Percentiles rank a stretch among this genome's conserved stretches.
These are phyloP conservation scores for Lasioglossum figueresi DNA, from an alignment of 2,888 invertebrate species.

Conservation along the genomic window DNA sequence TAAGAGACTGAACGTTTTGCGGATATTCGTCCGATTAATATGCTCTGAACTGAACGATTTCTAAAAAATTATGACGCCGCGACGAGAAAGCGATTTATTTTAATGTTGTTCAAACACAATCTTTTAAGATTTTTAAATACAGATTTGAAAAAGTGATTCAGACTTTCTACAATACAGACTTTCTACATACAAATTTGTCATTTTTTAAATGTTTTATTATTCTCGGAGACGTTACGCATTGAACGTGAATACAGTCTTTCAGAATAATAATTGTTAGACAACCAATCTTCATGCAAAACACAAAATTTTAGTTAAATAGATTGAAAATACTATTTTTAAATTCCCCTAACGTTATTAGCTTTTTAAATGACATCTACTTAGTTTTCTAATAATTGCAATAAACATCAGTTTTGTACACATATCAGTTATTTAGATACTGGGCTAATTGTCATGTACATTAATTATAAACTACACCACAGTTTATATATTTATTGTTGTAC, in stretches of 20 bases:
- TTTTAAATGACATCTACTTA: no score
- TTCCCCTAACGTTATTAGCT: no score
- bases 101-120: background rate
- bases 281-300: no score
- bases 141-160: background rate
- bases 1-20: background rate
- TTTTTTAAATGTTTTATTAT: background rate
- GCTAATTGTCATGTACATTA: no score
- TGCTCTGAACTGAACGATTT: background rate
- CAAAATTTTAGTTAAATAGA: no score
- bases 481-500: no score
- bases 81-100: background rate
- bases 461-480: no score
- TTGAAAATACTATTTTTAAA: no score
- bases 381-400: background rate
- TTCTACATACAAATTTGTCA: background rate
- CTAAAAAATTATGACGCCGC: background rate
- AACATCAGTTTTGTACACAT: background rate
- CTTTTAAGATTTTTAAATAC: background rate
- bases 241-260: background rate
- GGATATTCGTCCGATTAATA: background rate
- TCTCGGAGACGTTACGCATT: background rate
- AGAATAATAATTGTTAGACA: no score
- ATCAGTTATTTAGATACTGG: no score
- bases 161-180: background rate